Percentiles rank a stretch among this genome's conserved stretches.
These are phyloP conservation scores for Lacanobia oleracea DNA, from an alignment of 2,888 invertebrate species.

Conservation along the genomic window DNA sequence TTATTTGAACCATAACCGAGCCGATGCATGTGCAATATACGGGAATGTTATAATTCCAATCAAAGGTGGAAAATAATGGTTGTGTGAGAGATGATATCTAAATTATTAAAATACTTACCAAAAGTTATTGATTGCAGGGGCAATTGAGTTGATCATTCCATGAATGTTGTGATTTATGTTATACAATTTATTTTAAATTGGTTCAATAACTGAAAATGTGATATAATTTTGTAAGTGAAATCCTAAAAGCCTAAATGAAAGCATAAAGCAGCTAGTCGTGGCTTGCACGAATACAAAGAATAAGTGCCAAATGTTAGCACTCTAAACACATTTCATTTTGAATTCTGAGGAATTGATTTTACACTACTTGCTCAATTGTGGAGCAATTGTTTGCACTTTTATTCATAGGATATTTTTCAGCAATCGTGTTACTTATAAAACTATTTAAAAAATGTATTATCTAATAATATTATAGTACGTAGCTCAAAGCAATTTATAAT, in stretches of 20 bases:
- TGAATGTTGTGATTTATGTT: constrained; percentile 76
- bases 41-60: constrained; percentile 61
- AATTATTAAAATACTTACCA: constrained; percentile 71
- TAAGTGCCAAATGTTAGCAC: constrained; percentile 86
- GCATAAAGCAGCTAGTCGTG: constrained; percentile 81
- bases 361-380: constrained; percentile 68
- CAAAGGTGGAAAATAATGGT: constrained; percentile 71
- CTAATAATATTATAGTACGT: constrained; percentile 43
- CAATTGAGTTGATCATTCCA: constrained; percentile 75
- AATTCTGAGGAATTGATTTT: constrained; percentile 74
- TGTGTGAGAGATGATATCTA: constrained; percentile 75
- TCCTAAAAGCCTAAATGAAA: constrained; percentile 58
- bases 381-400: constrained; percentile 63
- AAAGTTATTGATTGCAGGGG: constrained; percentile 61
- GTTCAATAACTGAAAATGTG: constrained; percentile 73
- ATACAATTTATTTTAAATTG: constrained; percentile 66
- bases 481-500: constrained; percentile 64
- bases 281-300: constrained; percentile 71
- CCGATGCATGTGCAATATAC: constrained; percentile 76
- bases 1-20: constrained; percentile 79
- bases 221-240: constrained; percentile 74
- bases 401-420: constrained; percentile 67
- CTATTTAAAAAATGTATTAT: constrained; percentile 53
- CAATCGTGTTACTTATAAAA: constrained; percentile 53
- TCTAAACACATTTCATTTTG: constrained; percentile 71